phyloP scores from a whole-genome alignment of 2,797 vertebrate species.

The Antennarius maculatus region DNA sequence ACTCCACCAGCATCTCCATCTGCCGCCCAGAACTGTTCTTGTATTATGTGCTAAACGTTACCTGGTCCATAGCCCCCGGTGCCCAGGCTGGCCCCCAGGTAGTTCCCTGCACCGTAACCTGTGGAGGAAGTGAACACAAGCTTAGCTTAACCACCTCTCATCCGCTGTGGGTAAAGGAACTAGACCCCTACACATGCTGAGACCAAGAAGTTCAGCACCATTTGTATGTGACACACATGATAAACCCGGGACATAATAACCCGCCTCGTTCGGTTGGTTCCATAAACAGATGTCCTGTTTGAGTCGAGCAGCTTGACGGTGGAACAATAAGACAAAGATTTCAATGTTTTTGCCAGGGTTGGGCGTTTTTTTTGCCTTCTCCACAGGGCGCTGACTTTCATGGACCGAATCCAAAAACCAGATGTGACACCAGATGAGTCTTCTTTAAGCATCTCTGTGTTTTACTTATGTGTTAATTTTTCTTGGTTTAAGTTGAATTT shows the following conservation, averaged over 20 bases:
- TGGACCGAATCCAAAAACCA: constrained; percentile 43
- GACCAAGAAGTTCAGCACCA: no score
- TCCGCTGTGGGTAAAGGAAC: constrained; percentile 2
- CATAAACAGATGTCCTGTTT: not conserved
- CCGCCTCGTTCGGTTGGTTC: constrained; percentile 10
- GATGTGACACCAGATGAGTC: constrained; percentile 33
- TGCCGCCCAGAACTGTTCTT: not conserved
- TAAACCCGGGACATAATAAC: constrained; percentile 5
- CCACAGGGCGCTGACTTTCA: constrained; percentile 25
- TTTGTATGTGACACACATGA: not conserved
- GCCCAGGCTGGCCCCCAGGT: constrained; percentile 64
- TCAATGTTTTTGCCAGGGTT: constrained; percentile 34
- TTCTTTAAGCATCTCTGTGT: not conserved
- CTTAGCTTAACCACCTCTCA: not conserved
- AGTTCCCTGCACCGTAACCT: constrained; percentile 78
- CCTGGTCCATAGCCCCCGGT: constrained; percentile 77
- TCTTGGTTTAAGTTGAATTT: not conserved
- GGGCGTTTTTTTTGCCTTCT: constrained; percentile 31
- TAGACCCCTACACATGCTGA: not conserved
- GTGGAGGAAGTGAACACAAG: constrained; percentile 42
- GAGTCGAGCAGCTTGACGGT: constrained; percentile 12
- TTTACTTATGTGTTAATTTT: not conserved
- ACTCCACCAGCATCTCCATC: not conserved
- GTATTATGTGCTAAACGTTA: constrained; percentile 35
- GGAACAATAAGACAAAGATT: constrained; percentile 11